Evolutionary conservation across 2,888 invertebrate species (phyloP), one percentile per base, ranked within the genome.

Genomic region (Resseliella maxima): DNA sequence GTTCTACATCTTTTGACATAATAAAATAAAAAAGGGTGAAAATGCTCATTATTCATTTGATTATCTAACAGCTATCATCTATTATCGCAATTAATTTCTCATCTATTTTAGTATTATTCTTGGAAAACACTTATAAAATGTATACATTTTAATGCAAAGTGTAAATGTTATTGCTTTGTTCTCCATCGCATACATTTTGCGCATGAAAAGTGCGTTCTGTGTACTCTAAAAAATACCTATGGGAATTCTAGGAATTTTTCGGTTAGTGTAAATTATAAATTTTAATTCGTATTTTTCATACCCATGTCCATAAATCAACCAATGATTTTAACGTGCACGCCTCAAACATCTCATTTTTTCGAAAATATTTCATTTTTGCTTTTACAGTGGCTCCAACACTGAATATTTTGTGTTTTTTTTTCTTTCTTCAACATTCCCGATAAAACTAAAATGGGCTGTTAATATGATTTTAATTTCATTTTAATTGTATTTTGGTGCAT

Each of bases 391-490:
- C 72, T 31, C 31, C 72, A 35, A 59, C 24, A 72, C 46, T 8
- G 18, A 72, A 27, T 21, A n/a, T n/a, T n/a, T n/a, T n/a, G n/a
- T 72, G 12, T 72, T 72, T 72, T 72, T 15, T n/a, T 72, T 72
- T 3, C 6, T 38, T 12, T 38, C 3, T 83, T n/a, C n/a, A n/a
- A n/a, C n/a, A n/a, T n/a, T n/a, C 12, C 38, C 83, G 83, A 83
- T 83, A 83, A 83, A 83, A 83, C 72, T 38, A n/a, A 83, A 83
- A 83, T 38, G n/a, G 24, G 1, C 83, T 83, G 83, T 83, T 83
- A 83, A 83, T 83, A 38, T 24, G 83, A 83, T 83, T 83, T 83
- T 83, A 83, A 83, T 83, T 83, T 83, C 83, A 38, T 83, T 83
- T 83, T 83, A 83, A 83, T 83, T 83, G 83, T 83, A 38, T 83